These are phyloP conservation scores for Tenthredo distinguenda DNA, from an alignment of 2,888 invertebrate species.

Conservation along the genomic window DNA sequence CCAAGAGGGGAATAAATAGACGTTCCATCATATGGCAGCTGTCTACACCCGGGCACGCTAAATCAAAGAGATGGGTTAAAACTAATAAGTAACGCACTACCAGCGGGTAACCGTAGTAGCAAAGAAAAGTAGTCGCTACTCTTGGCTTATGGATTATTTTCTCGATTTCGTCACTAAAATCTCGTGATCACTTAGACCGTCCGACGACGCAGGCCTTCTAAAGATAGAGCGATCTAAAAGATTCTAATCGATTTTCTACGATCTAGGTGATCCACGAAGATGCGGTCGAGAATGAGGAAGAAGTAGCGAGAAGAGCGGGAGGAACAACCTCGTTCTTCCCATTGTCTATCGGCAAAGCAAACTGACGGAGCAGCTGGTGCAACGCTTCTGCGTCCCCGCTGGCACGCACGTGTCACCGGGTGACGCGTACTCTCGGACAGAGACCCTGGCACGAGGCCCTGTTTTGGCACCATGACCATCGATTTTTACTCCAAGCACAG, in stretches of 20 bases:
- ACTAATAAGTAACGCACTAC: constrained; percentile 60
- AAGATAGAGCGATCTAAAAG: constrained; percentile 15
- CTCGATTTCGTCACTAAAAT: constrained; percentile 17
- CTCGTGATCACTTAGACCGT: not conserved
- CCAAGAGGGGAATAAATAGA: constrained; percentile 71
- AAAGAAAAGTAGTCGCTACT: constrained; percentile 15
- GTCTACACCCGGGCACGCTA: constrained; percentile 66
- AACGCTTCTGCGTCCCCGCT: constrained; percentile 42
- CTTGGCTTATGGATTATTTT: constrained; percentile 36
- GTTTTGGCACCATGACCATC: constrained; percentile 51
- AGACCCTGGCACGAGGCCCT: constrained; percentile 48
- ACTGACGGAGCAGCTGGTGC: constrained; percentile 52
- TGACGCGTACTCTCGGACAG: constrained; percentile 48
- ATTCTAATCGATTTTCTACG: constrained; percentile 41
- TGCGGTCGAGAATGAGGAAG: constrained; percentile 10
- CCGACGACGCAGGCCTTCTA: constrained; percentile 13
- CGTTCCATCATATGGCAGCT: constrained; percentile 67
- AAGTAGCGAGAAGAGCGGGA: constrained; percentile 7
- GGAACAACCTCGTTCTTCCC: constrained; percentile 21
- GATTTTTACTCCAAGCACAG: constrained; percentile 47
- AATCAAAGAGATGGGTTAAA: constrained; percentile 66
- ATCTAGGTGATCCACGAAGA: constrained; percentile 56
- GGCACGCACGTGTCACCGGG: constrained; percentile 48
- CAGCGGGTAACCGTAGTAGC: constrained; percentile 36
- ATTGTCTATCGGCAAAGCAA: constrained; percentile 45